A percentile compares a stretch with the other conserved stretches of the same genome.
phyloP scores from a whole-genome alignment of 2,113 vertebrate genomes.

The Brachypteracias leptosomus region DNA sequence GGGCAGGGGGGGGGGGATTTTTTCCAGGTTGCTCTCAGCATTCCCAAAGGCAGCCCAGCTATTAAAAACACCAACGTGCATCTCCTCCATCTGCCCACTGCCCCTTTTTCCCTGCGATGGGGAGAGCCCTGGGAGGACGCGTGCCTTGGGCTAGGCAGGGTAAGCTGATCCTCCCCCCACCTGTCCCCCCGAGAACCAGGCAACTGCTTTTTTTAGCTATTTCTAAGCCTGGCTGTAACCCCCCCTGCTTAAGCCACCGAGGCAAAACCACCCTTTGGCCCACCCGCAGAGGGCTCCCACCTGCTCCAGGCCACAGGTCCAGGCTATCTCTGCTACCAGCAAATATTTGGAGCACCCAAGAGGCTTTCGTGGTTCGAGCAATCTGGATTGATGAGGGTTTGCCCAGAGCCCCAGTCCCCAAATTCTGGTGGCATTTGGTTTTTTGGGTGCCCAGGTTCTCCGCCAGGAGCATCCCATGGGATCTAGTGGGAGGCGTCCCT shows the following conservation, averaged over 20 bases:
- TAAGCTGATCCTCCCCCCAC: constrained; percentile 47
- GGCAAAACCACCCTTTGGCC: background rate
- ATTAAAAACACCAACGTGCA: background rate
- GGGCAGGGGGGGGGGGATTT: background rate
- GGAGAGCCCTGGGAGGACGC: background rate
- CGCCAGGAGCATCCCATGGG: too few relatives aligned
- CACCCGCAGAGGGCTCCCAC: background rate
- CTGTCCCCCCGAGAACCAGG: constrained; percentile 40
- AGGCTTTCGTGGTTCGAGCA: background rate
- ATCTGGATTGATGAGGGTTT: background rate
- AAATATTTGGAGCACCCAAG: background rate
- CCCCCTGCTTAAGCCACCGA: background rate
- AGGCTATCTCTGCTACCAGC: background rate
- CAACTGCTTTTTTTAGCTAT: constrained; percentile 67
- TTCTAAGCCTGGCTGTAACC: background rate
- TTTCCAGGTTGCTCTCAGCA: background rate
- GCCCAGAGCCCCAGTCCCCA: fast-evolving
- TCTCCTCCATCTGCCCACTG: background rate
- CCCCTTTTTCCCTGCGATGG: fast-evolving
- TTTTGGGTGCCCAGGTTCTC: background rate
- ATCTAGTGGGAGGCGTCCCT: too few relatives aligned
- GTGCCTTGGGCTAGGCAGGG: background rate
- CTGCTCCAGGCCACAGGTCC: constrained; percentile 7
- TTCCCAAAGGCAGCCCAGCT: background rate
- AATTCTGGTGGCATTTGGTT: fast-evolving